Conservation (phyloP, 2,797 vertebrate genomes). For the Microhierax caerulescens region DNA sequence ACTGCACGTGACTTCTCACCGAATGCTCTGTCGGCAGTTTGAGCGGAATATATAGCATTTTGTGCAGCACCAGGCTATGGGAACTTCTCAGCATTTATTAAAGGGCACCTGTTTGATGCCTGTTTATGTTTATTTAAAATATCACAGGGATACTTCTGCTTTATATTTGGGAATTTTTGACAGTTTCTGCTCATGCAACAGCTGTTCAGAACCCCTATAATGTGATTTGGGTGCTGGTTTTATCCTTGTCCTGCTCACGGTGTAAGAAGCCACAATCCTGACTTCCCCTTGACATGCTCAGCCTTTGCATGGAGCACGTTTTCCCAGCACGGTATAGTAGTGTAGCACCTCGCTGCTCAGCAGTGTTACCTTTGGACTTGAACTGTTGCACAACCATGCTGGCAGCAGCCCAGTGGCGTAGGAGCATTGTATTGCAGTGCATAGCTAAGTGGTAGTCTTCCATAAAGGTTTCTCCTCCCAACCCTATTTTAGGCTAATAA, state of each 20-base stretch:
- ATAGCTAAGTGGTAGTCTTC: background rate
- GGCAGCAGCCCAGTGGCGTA: background rate
- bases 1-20: accelerated
- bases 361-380: background rate
- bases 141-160: background rate
- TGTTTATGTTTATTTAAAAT: background rate
- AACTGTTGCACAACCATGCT: accelerated
- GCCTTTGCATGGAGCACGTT: accelerated
- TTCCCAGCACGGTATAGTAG: accelerated
- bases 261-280: background rate
- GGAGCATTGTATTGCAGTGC: background rate
- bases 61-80: accelerated
- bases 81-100: background rate
- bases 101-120: accelerated
- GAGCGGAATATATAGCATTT: background rate
- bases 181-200: background rate
- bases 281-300: background rate
- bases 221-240: background rate
- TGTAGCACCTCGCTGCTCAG: background rate
- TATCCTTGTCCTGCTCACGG: background rate
- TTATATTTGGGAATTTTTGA: background rate
- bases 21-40: accelerated
- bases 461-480: background rate
- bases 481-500: background rate
- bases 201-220: background rate